Base-by-base conservation (phyloP, 1,140 invertebrate species). In the Penaeus japonicus region DNA sequence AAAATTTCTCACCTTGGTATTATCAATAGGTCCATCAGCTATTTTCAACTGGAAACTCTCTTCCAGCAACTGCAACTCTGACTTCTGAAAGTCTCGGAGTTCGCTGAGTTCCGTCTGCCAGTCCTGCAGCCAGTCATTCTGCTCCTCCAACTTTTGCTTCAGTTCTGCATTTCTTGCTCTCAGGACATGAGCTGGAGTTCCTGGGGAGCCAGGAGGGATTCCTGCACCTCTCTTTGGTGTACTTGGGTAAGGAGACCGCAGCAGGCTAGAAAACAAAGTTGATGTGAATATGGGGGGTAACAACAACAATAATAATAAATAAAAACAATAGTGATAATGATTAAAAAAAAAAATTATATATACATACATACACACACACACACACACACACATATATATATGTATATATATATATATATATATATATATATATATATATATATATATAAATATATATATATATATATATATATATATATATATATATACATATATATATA, bases 11-110 rank as follows among this genome's bases (percentile, higher is more conserved):
- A 82, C 80, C 47, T 39, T 82, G n/a, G 39, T 30, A 18, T 82
- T 57, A 20, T 83, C 80, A 27, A 83, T 32, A 59, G 83, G 47
- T 30, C 65, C 83, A 24, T 55, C 83, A 47, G n/a, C 32, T n/a
- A 89, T 0, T 47, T 80, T 89, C 18, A 20, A 27, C 4, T 62
- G 27, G 32, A 84, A 89, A 53, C 87, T 89, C 59, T 89, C 87
- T 53, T 89, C 53, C 87, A 80, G 15, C 4, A 70, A 20, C n/a
- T 65, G 4, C 18, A 89, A 57, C n/a, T 89, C 87, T 20, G 7
- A 22, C 4, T 30, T 65, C 7, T 89, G 87, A 47, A 70, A 89
- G 32, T 84, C 87, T 59, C 20, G 20, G 7, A 80, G 35, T 24
- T 62, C 59, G 10, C 32, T 70, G n/a, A 85, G 27, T 59, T 89